phyloP scores from a whole-genome alignment of 1,140 invertebrate genomes.

The Elymnias hypermnestra region DNA sequence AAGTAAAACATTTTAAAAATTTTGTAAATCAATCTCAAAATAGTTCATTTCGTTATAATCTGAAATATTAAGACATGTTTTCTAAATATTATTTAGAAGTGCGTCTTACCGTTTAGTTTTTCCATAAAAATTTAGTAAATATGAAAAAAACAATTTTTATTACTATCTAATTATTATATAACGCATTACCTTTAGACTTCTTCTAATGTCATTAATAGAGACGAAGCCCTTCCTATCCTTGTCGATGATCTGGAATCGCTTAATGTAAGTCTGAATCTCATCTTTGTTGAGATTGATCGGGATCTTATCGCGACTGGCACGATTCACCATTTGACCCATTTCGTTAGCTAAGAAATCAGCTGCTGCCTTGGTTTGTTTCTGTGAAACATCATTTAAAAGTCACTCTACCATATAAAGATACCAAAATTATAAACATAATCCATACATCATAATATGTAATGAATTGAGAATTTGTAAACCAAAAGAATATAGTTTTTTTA shows the following conservation, averaged over 20 bases:
- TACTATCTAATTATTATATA: neutral
- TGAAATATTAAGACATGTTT: no score
- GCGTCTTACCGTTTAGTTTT: no score
- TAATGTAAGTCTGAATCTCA: slow-evolving; percentile 95
- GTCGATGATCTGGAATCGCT: slow-evolving; percentile 96
- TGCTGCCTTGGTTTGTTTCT: slow-evolving; percentile 87
- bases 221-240: slow-evolving; percentile 98
- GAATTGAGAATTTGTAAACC: no score
- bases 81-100: no score
- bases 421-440: no score
- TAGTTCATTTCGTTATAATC: no score
- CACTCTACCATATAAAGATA: no score
- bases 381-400: no score
- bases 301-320: slow-evolving; percentile 90
- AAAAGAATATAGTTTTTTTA: no score
- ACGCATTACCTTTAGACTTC: slow-evolving; percentile 90
- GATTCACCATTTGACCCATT: slow-evolving; percentile 97
- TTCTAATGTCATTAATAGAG: slow-evolving; percentile 96
- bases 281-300: slow-evolving; percentile 96
- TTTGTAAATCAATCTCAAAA: no score
- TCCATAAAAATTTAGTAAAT: slow-evolving; percentile 14
- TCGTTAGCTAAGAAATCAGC: slow-evolving; percentile 92
- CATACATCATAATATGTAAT: no score
- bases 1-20: no score
- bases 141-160: slow-evolving; percentile 8